Base-by-base conservation (phyloP, 2,888 invertebrate species). In the Eupithecia insigniata region DNA sequence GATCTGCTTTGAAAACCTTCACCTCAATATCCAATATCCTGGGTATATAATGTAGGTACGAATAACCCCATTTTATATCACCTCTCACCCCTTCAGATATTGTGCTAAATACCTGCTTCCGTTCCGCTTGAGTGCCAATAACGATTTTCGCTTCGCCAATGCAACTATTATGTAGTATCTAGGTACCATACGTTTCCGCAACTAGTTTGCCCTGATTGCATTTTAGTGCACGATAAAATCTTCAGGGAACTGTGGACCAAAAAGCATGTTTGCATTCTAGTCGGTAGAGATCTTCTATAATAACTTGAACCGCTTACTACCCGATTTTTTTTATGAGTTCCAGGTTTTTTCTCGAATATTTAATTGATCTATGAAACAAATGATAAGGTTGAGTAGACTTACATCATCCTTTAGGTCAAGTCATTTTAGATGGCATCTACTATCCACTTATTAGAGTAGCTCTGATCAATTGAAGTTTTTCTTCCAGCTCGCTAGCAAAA, bases 401-500 rank as follows among this genome's bases (percentile, higher is more conserved):
- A n/a, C n/a, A n/a, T n/a, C n/a, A n/a, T n/a, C n/a, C n/a, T n/a
- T 12, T 51, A 4, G 26, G 55, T 51, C 51, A 26, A 55, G 26
- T n/a, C 12, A 14, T 26, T 55, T 55, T 55, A 55, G 55, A 26
- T 22, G 5, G 51, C 14, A 51, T 26, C 22, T 43, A 39, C 4
- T 39, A 16, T 43, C 43, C 3, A 51, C 4, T 5, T 55, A 55
- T 1, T 26, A 1, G 7, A 60, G 60, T 60, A 30, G 28, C 18
- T 30, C 16, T 30, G 5, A 10, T 60, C 16, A 60, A 60, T 30
- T 60, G 18, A 30, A 60, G 18, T 36, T 58, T 58, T 46, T 62
- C 43, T 68, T 43, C 32, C 61, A 68, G 26, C 10, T 67, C 26
- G 28, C 28, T 58, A 65, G 4, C 43, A 60, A 71, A 66, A 76